Base-by-base conservation (phyloP, 2,888 invertebrate species). In the Meteorus colon region DNA sequence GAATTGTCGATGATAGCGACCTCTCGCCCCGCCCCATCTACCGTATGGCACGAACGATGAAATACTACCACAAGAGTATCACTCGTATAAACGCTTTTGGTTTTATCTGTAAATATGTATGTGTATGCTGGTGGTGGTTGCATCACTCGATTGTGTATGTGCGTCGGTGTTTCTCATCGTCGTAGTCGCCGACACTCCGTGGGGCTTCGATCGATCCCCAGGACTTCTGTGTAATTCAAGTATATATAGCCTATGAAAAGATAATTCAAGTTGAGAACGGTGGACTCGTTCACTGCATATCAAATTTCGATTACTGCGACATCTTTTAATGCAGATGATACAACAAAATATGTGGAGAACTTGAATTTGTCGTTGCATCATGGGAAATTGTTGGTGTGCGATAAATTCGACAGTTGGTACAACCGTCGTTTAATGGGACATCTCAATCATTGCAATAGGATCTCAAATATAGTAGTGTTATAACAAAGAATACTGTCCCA, bases 1-100 rank as follows among this genome's bases (percentile, higher is more conserved):
- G 91, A 90, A 90, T 89, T 89, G 90, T 90, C 91, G 91, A 91
- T 91, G 90, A 91, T 90, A 91, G 91, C 92, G 91, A 91, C 91
- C 91, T 91, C 90, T 92, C 92, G 92, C 92, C 92, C 92, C 92
- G 90, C 91, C 88, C 81, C 78, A 74, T 77, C 78, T 85, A 85
- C 84, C 83, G 84, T 83, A 85, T 84, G 90, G 81, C 78, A 24
- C 78, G 77, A 75, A 71, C 78, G 29, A 45, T 60, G 19, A 12
- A 63, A 70, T 73, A 55, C 74, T 66, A 74, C 77, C 16, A 66
- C 62, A 51, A 48, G 14, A 41, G 16, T 24, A 48, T 48, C 12
- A 48, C n/a, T 19, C 16, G 55, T 34, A 34, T 34, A 31, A 48
- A 45, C 31, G 24, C 45, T 24, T 12, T 29, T 29, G 27, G 16